Percentiles rank a stretch among this genome's conserved stretches.
These are phyloP conservation scores for Corvus cornix DNA, from an alignment of 2,113 vertebrate species.

Conservation along the genomic window DNA sequence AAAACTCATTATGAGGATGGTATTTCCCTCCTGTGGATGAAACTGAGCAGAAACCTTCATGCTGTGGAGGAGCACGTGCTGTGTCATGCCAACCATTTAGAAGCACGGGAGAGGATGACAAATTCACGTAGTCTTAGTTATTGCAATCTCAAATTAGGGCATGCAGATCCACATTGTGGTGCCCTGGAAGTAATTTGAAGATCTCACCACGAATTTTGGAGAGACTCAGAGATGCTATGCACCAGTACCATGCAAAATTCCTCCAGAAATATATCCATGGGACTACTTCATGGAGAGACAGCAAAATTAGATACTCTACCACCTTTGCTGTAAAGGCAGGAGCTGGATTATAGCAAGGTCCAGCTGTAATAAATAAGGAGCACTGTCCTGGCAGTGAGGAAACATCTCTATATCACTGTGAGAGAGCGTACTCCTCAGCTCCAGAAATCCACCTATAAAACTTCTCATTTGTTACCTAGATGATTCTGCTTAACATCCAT, in stretches of 20 bases:
- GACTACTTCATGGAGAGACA: neutral
- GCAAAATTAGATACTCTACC: neutral
- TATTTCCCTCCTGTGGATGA: neutral
- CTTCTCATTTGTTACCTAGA: neutral
- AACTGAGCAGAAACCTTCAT: neutral
- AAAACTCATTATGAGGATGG: neutral
- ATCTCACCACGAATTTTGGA: neutral
- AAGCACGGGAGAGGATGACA: neutral
- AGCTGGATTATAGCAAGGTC: neutral
- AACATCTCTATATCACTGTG: neutral
- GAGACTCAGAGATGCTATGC: neutral
- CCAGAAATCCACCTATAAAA: neutral
- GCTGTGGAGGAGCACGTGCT: neutral
- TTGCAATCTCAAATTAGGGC: neutral
- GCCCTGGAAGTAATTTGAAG: neutral
- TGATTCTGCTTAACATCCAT: neutral
- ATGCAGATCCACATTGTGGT: neutral
- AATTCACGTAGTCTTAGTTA: neutral
- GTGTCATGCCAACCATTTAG: neutral
- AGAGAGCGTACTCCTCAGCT: neutral
- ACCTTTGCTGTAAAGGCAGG: neutral
- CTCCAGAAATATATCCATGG: neutral
- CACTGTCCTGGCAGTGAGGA: neutral
- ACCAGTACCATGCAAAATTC: neutral
- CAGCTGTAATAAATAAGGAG: neutral